Evolutionary conservation across 2,888 invertebrate genomes (phyloP), one percentile per base, ranked within the genome.

Genomic region (Sesia bembeciformis): DNA sequence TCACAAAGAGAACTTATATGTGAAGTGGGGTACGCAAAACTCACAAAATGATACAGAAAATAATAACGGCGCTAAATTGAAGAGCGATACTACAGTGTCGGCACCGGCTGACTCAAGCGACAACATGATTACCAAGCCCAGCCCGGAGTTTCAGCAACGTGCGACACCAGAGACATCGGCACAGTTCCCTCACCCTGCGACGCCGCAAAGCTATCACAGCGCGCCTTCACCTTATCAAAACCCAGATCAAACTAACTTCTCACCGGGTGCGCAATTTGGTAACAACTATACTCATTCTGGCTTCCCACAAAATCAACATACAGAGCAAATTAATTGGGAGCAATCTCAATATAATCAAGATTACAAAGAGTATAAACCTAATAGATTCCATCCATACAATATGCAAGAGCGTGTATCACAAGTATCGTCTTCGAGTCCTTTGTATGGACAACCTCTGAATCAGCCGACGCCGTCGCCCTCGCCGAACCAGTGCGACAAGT

Each of bases 401-500:
- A 81, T 91, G 66, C 88, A 90, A 66, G 92, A 92, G 42, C 82
- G 90, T 39, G 90, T 90, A 5, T 79, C 89, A 39, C 90, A 89
- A 66, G 91, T 90, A 38, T 89, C 88, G 41, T 90, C 87, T 4
- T 87, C 81, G 65, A 92, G 90, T 72, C 92, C 91, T 43, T 75
- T 91, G 52, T 91, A 91, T 61, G 91, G 91, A 39, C 90, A 90
- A 64, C 90, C 91, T 53, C 79, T 91, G 7, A 92, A 92, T 68
- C 93, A 93, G 67, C 92, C 94, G 7, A 93, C 94, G 42, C 94
- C 94, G 49, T 93, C 94, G 7, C 91, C 93, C 0, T 93, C 93
- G 58, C 93, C 93, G 3, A 92, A 93, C 72, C 95, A 95, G 76
- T 96, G 96, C 79, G 96, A 96, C 74, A 95, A 96, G 78, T 96